Conservation (phyloP, 2,888 invertebrate genomes). For the Sisyra nigra region DNA sequence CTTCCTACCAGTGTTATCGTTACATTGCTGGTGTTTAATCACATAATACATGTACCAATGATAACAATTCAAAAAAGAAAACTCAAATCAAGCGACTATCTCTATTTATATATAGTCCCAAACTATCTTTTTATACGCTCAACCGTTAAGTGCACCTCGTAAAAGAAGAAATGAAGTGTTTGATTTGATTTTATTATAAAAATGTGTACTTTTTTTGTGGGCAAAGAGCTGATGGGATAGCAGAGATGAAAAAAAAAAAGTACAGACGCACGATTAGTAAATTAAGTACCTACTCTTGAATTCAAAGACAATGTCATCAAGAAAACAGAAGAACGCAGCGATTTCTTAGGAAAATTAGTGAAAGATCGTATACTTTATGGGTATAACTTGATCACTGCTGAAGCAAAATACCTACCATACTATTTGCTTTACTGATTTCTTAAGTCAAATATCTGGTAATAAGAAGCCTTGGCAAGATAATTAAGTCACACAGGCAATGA, state of each 20-base stretch:
- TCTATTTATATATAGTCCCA: too few relatives aligned
- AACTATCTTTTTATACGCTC: not conserved
- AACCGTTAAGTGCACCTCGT: slow-evolving; percentile 7
- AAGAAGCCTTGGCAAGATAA: slow-evolving; percentile 19
- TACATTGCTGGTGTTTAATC: too few relatives aligned
- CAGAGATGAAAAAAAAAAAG: slow-evolving; percentile 17
- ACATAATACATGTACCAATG: too few relatives aligned
- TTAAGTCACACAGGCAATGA: slow-evolving; percentile 22
- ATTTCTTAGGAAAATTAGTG: slow-evolving; percentile 18
- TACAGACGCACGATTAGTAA: slow-evolving; percentile 18
- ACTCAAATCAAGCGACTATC: too few relatives aligned
- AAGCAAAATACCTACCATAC: slow-evolving; percentile 22
- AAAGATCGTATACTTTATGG: slow-evolving; percentile 17
- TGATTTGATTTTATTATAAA: slow-evolving; percentile 19
- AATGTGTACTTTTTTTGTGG: slow-evolving; percentile 21
- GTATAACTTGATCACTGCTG: slow-evolving; percentile 15
- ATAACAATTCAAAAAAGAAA: too few relatives aligned
- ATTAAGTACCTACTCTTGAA: slow-evolving; percentile 18
- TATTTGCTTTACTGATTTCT: slow-evolving; percentile 21
- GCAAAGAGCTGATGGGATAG: slow-evolving; percentile 16
- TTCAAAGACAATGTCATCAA: slow-evolving; percentile 19
- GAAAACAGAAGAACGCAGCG: slow-evolving; percentile 18
- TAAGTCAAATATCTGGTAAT: slow-evolving; percentile 16
- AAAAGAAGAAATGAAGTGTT: slow-evolving; percentile 11
- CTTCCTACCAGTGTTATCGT: too few relatives aligned